phyloP scores from a whole-genome alignment of 23 tunicate genomes.

The Halocynthia roretzi region DNA sequence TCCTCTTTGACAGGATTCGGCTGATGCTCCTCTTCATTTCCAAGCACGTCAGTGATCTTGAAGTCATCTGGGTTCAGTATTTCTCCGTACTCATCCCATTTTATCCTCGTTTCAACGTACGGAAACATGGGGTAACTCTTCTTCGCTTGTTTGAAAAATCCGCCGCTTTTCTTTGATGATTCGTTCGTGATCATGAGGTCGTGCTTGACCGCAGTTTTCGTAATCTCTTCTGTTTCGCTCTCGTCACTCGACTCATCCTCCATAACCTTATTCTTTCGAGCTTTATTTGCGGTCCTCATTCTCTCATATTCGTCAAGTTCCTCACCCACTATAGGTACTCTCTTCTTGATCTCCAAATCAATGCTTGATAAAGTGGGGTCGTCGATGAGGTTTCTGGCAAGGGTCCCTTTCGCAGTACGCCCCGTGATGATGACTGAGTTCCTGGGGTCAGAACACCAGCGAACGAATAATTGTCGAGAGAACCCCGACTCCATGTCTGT shows the following conservation, averaged over 20 bases:
- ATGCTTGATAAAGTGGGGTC: constrained; percentile 37
- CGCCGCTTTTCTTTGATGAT: constrained; percentile 44
- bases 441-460: constrained; percentile 86
- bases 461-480: constrained; percentile 72
- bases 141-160: constrained; percentile 90
- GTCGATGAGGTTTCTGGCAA: constrained; percentile 62
- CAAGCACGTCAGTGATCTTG: constrained; percentile 31
- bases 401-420: constrained; percentile 70
- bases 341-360: constrained; percentile 42
- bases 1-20: constrained; percentile 13
- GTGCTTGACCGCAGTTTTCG: constrained; percentile 45
- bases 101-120: constrained; percentile 54
- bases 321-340: constrained; percentile 82
- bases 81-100: constrained; percentile 99
- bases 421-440: constrained; percentile 87
- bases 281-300: constrained; percentile 47
- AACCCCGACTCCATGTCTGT: constrained; percentile 88
- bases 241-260: constrained; percentile 85
- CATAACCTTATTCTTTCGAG: not conserved
- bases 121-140: constrained; percentile 81
- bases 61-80: constrained; percentile 87
- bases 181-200: constrained; percentile 15
- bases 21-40: constrained; percentile 45
- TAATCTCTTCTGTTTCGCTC: constrained; percentile 62
- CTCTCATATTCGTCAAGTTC: constrained; percentile 87